Base-by-base conservation (phyloP, 2,113 vertebrate species). In the Holacanthus passer region DNA sequence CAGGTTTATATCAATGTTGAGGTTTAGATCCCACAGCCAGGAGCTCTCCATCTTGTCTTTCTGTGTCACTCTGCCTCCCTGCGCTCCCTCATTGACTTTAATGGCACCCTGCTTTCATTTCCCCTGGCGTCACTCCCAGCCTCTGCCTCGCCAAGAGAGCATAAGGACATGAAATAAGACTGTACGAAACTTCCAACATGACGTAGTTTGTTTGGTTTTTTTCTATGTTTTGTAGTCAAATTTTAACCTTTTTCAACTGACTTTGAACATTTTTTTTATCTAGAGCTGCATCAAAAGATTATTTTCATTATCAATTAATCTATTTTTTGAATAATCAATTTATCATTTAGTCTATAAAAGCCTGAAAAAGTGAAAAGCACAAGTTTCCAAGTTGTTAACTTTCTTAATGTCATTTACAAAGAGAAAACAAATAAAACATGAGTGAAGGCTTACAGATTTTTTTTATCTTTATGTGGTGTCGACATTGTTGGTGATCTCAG, bases 121-220 rank as follows among this genome's bases (percentile, higher is more conserved):
- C 69, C 50, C 32, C 53, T 87, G 88, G 89, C 84, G 66, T 58
- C 7, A 13, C 50, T 88, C 82, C 81, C 86, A 88, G 76, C 77
- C 37, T 43, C 75, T 4, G 53, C 12, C 66, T 75, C 47, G 39
- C 76, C 76, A 67, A 70, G 45, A 70, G 64, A 31, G 32, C 71
- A 48, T 9, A 41, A 73, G 50, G 59, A 35, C 39, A 12, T 50
- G 29, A 16, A 64, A 71, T 58, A 10, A 72, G 50, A 73, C 73
- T 35, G 56, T 39, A 59, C 62, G 19, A 29, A 12, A 29, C 37
- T n/a, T 73, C 20, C 6, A 22, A 52, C 72, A 22, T 2, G 14
- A 50, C 27, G 22, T 17, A 17, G 3, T 1, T 16, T n/a, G n/a
- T n/a, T n/a, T n/a, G n/a, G n/a, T n/a, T n/a, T n/a, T n/a, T 53